A percentile compares a stretch with the other conserved stretches of the same genome.
These are phyloP conservation scores for Hedychridium roseum DNA, from an alignment of 2,888 invertebrate species.

Conservation along the genomic window DNA sequence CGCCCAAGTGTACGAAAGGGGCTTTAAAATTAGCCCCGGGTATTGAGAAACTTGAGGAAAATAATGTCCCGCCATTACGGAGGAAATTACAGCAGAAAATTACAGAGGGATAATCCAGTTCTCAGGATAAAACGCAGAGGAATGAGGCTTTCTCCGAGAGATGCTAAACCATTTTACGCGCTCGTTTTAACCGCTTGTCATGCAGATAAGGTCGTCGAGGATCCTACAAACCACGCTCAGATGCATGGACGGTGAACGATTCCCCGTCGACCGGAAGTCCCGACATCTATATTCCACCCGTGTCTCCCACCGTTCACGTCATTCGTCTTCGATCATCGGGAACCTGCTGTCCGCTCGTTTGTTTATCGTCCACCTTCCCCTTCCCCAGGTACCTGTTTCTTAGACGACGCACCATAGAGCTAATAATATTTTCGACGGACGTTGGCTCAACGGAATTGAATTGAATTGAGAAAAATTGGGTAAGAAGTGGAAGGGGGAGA, in stretches of 20 bases:
- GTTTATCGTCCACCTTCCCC: conserved; percentile 7
- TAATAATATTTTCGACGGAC: conserved; percentile 10
- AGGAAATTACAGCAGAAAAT: neutral
- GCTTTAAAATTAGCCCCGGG: neutral
- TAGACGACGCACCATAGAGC: neutral
- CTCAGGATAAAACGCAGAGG: conserved; percentile 8
- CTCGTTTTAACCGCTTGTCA: conserved; percentile 10
- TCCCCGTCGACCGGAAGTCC: conserved; percentile 16
- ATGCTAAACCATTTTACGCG: conserved; percentile 20
- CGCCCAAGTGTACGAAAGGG: no score
- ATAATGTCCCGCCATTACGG: neutral
- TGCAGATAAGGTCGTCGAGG: conserved; percentile 12
- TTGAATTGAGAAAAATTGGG: no score
- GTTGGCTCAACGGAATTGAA: conserved; percentile 3
- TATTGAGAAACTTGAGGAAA: neutral
- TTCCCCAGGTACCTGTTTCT: conserved; percentile 7
- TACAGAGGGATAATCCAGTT: neutral
- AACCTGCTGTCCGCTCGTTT: conserved; percentile 4
- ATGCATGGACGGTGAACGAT: conserved; percentile 1
- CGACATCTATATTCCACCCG: conserved; percentile 22
- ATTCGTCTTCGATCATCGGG: neutral
- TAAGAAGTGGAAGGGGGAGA: no score
- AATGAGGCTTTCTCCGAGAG: conserved; percentile 21
- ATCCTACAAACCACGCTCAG: no score
- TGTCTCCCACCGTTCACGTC: conserved; percentile 12